Evolutionary conservation across 2,113 vertebrate species (phyloP).

Genomic region (Oryzias woworae): DNA sequence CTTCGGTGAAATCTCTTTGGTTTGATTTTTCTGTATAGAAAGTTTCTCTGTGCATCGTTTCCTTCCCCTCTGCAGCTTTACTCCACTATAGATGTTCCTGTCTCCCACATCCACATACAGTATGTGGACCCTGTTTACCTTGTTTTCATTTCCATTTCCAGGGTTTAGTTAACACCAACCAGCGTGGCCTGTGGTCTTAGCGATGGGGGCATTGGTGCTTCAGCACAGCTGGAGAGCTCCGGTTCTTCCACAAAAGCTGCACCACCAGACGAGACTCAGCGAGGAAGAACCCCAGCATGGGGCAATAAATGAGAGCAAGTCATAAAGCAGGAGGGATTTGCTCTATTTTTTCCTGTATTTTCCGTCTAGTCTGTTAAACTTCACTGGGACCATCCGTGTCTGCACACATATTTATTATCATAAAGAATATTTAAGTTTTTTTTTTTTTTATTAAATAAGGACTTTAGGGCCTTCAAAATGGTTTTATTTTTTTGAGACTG

Average conservation of each 20-base stretch:
- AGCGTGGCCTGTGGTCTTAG: not conserved
- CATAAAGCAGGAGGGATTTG: constrained; percentile 17
- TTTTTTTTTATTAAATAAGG: too few species aligned
- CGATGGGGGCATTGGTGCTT: constrained; percentile 14
- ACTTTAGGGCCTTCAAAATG: too few species aligned
- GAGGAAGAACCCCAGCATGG: constrained; percentile 31
- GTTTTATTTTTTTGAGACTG: too few species aligned
- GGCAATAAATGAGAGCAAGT: constrained; percentile 19
- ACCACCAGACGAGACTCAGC: constrained; percentile 32
- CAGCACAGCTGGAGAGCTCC: constrained; percentile 19
- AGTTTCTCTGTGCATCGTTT: too few species aligned
- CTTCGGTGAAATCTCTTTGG: too few species aligned
- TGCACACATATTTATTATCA: not conserved
- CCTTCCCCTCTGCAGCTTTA: too few species aligned
- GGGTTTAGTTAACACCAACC: constrained; percentile 24
- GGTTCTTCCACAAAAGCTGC: constrained; percentile 27
- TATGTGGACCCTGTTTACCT: too few species aligned
- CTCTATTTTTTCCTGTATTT: not conserved
- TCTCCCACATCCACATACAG: too few species aligned
- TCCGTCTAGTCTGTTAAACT: not conserved
- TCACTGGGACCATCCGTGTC: constrained; percentile 15
- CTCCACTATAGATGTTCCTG: too few species aligned
- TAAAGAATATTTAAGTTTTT: too few species aligned
- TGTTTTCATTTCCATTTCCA: constrained; percentile 14
- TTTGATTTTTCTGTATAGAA: too few species aligned